Evolutionary conservation across 37 sponge, comb jelly and placozoan species (phyloP).

Genomic region (Axinella damicornis): DNA sequence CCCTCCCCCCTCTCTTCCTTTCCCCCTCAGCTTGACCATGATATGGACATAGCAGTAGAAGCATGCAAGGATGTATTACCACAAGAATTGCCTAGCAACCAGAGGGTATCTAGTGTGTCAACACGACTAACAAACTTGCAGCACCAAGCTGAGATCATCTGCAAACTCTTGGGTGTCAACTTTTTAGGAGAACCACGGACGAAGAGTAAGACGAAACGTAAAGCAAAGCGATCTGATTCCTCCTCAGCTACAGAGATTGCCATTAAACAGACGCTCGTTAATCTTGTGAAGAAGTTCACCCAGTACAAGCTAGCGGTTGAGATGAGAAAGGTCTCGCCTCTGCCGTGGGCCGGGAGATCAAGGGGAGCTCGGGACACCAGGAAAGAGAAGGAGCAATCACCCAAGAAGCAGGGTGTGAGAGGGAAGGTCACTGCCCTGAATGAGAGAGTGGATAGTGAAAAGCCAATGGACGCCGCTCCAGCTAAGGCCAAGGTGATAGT

Average conservation of each 20-base stretch:
- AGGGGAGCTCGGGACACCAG: not conserved
- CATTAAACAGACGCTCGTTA: conserved; percentile 7
- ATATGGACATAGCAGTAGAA: conserved; percentile 43
- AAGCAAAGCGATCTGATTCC: conserved; percentile 1
- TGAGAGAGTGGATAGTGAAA: not conserved
- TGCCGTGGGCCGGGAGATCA: no score
- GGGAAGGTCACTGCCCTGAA: conserved; percentile 29
- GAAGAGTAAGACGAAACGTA: not conserved
- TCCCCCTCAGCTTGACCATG: conserved; percentile 4
- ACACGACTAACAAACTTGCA: conserved; percentile 33
- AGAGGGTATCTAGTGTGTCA: conserved; percentile 30
- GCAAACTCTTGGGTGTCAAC: not conserved
- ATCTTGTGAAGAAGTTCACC: not conserved
- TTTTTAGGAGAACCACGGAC: not conserved
- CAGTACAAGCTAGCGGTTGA: conserved; percentile 33
- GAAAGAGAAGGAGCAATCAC: not conserved
- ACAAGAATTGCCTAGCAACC: conserved; percentile 9
- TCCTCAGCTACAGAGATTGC: conserved; percentile 26
- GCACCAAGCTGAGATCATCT: conserved; percentile 3
- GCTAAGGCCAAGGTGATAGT: no score
- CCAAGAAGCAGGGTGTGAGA: conserved; percentile 1
- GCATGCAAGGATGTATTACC: not conserved
- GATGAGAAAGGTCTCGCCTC: not conserved
- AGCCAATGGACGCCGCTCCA: not conserved
- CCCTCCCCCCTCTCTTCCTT: no score